Conservation (phyloP, 2,113 vertebrate species). For the Syrrhaptes paradoxus region DNA sequence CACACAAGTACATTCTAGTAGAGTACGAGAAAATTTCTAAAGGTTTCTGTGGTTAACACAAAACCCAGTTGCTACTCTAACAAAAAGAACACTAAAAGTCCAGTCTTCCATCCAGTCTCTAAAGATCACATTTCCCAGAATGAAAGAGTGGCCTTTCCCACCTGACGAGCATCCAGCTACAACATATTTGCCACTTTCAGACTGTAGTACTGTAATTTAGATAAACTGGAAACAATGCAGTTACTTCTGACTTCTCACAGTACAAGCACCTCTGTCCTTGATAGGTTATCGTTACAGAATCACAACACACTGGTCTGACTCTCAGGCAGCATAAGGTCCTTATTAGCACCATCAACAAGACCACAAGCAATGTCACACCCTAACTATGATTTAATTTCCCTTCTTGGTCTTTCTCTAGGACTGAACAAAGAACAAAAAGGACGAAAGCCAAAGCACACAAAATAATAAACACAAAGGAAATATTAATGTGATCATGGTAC, state of each 20-base stretch:
- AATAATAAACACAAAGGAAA: not conserved
- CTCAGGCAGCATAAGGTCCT: accelerated
- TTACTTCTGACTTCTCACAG: not conserved
- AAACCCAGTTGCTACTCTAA: not conserved
- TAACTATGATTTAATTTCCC: not conserved
- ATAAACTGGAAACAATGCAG: accelerated
- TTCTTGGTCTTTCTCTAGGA: not conserved
- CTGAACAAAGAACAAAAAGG: not conserved
- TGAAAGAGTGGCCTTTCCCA: not conserved
- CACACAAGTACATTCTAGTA: conserved; percentile 39
- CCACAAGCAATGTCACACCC: not conserved
- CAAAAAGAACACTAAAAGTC: not conserved
- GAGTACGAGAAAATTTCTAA: conserved; percentile 28
- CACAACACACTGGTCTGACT: not conserved
- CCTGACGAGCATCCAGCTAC: not conserved
- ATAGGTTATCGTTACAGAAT: not conserved
- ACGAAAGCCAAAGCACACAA: not conserved
- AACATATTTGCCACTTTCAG: not conserved
- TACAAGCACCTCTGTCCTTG: not conserved
- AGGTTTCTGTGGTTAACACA: conserved; percentile 47
- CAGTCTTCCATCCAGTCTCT: not conserved
- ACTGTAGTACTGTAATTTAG: not conserved
- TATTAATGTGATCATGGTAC: accelerated
- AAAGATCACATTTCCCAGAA: not conserved
- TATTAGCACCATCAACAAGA: not conserved